Evolutionary conservation across 2,797 vertebrate species (phyloP), one percentile per base, ranked within the genome.

Genomic region (Peromyscus aztecus): DNA sequence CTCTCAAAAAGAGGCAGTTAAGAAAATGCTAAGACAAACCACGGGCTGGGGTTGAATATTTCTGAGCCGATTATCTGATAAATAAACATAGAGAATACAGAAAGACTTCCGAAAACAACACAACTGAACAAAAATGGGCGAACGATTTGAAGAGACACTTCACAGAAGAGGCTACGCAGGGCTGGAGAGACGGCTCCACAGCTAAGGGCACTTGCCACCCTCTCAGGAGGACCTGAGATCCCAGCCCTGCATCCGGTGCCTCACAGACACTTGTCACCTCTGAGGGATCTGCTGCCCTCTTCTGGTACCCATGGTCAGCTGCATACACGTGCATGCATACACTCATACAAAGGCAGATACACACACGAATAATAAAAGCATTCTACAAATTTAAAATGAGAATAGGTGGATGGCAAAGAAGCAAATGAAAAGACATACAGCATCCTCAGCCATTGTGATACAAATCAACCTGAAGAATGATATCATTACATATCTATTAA

Each of bases 1-100:
- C 10, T 27, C 73, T 84, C 86, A 73, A 77, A 94, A 96, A 80
- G 52, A 73, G 24, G 43, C 2, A n/a, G 37, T 27, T 87, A 94
- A 55, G 75, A 83, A 34, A 92, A 78, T 71, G 24, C 84, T 61
- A 73, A 29, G 27, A 69, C 8, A 85, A 80, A 34, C 43, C 52
- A 80, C 5, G 23, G 21, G 78, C 6, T 31, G 3, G 9, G 4
- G 76, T 29, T 69, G 76, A 67, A 67, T 75, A 90, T 67, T 31
- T 61, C 17, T 40, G 88, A 77, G 65, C 46, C 12, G n/a, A 84
- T 37, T 92, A 55, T 27, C 75, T 95, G 61, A 67, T 59, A 37
- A 94, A 63, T 46, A 10, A 88, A 91, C n/a, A 90, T 29, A n/a
- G 49, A 81, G 29, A 86, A 61, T n/a, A 71, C 11, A 31, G 9